phyloP scores from a whole-genome alignment of 2,797 vertebrate species.

The Alosa sapidissima region DNA sequence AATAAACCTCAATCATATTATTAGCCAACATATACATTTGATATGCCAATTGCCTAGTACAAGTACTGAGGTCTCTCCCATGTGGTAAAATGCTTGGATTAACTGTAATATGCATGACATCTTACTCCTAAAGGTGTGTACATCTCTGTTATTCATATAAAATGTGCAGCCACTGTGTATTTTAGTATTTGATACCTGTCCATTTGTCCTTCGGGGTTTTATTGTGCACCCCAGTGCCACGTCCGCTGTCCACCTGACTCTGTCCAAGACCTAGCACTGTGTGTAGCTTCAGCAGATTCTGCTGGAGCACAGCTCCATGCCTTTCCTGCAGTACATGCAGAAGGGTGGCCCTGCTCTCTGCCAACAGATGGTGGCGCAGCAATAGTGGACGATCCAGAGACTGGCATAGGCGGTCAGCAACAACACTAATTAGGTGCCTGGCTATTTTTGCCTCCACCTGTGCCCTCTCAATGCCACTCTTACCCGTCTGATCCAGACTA shows the following conservation, averaged over 20 bases:
- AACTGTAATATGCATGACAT: too few relatives aligned
- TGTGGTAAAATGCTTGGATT: too few relatives aligned
- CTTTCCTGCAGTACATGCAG: slow-evolving; percentile 59
- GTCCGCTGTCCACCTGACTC: slow-evolving; percentile 3
- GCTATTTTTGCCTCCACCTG: background rate
- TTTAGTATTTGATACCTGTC: slow-evolving; percentile 47
- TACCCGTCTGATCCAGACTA: background rate
- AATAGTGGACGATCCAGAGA: slow-evolving; percentile 51
- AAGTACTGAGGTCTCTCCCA: too few relatives aligned
- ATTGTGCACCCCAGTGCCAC: too few relatives aligned
- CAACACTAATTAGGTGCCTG: slow-evolving; percentile 38
- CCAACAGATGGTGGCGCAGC: slow-evolving; percentile 54
- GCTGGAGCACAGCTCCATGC: slow-evolving; percentile 64
- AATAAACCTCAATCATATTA: too few relatives aligned
- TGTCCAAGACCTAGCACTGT: slow-evolving; percentile 34
- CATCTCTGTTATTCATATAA: too few relatives aligned
- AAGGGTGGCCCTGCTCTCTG: slow-evolving; percentile 66
- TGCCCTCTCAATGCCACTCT: background rate
- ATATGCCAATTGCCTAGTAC: too few relatives aligned
- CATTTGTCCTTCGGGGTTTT: background rate
- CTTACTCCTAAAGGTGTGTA: too few relatives aligned
- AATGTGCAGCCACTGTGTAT: background rate
- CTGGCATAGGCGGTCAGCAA: slow-evolving; percentile 61
- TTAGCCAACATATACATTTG: too few relatives aligned
- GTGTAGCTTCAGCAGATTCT: slow-evolving; percentile 59